Evolutionary conservation across 2,113 vertebrate species (phyloP).

Genomic region (Erythrocebus patas): DNA sequence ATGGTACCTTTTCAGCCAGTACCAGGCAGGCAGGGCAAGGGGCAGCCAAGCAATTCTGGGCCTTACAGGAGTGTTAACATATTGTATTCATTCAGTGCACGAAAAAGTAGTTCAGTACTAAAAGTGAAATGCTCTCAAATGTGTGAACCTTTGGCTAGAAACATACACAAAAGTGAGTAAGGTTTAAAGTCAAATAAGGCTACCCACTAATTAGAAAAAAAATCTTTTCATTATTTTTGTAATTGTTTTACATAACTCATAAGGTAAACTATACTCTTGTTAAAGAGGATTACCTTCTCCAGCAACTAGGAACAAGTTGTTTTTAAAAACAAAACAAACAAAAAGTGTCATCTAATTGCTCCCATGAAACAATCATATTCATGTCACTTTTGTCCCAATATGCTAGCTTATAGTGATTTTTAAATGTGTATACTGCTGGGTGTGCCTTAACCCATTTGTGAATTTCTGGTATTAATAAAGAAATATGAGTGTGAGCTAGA

Average conservation of each 20-base stretch:
- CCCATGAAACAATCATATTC: slow-evolving; percentile 61
- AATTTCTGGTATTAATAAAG: slow-evolving; percentile 6
- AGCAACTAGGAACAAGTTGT: slow-evolving; percentile 17
- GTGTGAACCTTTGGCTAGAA: slow-evolving; percentile 80
- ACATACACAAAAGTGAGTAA: slow-evolving; percentile 71
- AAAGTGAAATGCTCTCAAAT: slow-evolving; percentile 73
- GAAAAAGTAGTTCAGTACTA: slow-evolving; percentile 82
- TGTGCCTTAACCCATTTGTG: neutral
- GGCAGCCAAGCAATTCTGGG: slow-evolving; percentile 85
- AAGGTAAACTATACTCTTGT: slow-evolving; percentile 67
- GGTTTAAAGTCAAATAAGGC: slow-evolving; percentile 75
- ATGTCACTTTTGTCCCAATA: slow-evolving; percentile 42
- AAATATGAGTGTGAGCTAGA: neutral
- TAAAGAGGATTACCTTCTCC: slow-evolving; percentile 63
- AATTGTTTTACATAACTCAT: slow-evolving; percentile 71
- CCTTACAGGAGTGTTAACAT: slow-evolving; percentile 83
- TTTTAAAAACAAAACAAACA: slow-evolving; percentile 52
- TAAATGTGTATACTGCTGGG: slow-evolving; percentile 55
- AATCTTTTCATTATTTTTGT: slow-evolving; percentile 69
- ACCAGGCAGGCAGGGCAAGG: slow-evolving; percentile 87
- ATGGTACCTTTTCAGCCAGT: slow-evolving; percentile 92
- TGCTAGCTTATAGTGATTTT: slow-evolving; percentile 64
- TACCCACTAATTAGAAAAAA: slow-evolving; percentile 54
- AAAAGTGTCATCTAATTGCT: slow-evolving; percentile 53
- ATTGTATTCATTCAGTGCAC: slow-evolving; percentile 83